Evolutionary conservation across 2,797 vertebrate species (phyloP), one percentile per base, ranked within the genome.

Genomic region (Alauda arvensis): DNA sequence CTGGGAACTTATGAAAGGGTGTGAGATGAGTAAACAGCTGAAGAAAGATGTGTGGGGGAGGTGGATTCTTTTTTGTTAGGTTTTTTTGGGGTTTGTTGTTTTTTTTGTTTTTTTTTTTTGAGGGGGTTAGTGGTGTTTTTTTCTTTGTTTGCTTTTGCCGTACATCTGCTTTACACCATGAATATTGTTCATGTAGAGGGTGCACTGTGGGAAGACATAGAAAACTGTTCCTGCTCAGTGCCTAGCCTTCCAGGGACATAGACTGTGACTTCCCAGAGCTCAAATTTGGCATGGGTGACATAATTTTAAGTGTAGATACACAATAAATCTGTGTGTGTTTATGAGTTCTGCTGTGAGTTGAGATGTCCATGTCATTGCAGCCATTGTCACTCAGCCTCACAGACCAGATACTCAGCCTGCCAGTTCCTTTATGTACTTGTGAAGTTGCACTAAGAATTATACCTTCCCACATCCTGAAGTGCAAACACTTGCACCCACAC

Each of bases 201-300:
- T 3, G 14, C 17, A 14, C 43, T 14, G 4, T 1, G 6, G 3
- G 4, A 39, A 52, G 26, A 34, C 2, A 1, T 0, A 57, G 20
- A 25, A 91, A 85, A 34, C 21, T n/a, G 5, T 3, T 77, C 29
- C 29, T 17, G 2, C 17, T 81, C 14, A 23, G 26, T 24, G 13
- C 18, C 18, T 45, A 29, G 17, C 9, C 53, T 68, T 66, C 48
- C 31, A 65, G 19, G 6, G 21, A 61, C 34, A 8, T 60, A 45
- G 39, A 31, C 11, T 39, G 12, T 46, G 25, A 46, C 39, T 52
- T 78, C 37, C 11, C 3, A 7, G 46, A 57, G 49, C 20, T 42
- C 28, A 33, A 19, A 49, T 75, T 79, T 77, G 39, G 31, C 21
- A 23, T 0, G 1, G 10, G 3, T 0, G 5, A 77, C 16, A 42